These are phyloP conservation scores for Salvelinus alpinus DNA, from an alignment of 2,113 vertebrate species.

Conservation along the genomic window DNA sequence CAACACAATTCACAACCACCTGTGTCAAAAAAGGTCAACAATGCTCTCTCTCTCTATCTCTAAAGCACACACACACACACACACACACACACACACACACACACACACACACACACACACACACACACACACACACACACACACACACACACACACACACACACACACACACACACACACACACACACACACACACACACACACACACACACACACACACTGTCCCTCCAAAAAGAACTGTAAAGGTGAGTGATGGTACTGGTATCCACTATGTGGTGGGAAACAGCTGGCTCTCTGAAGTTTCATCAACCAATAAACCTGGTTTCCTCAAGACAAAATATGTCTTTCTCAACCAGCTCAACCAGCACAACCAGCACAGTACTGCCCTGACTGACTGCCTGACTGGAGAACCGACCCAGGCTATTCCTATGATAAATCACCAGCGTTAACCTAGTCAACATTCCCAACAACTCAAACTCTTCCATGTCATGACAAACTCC, in stretches of 20 bases:
- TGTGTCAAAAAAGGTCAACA: neutral
- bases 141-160: too few relatives aligned
- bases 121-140: neutral
- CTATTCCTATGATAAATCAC: conserved; percentile 56
- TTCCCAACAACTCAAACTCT: conserved; percentile 46
- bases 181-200: too few relatives aligned
- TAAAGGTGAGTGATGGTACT: neutral
- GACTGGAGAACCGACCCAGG: conserved; percentile 10
- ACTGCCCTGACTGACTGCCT: conserved; percentile 22
- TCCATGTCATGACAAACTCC: conserved; percentile 58
- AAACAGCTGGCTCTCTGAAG: conserved; percentile 61
- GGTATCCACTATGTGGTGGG: conserved; percentile 6
- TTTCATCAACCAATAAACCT: conserved; percentile 69
- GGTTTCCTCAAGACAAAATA: conserved; percentile 49
- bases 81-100: too few relatives aligned
- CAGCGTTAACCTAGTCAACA: conserved; percentile 34
- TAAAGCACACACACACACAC: too few relatives aligned
- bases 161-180: too few relatives aligned
- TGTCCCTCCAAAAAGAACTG: conserved; percentile 16
- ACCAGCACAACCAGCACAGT: too few relatives aligned
- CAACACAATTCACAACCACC: neutral
- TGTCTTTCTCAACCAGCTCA: conserved; percentile 36
- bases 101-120: neutral
- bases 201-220: neutral
- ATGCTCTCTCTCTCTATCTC: neutral